These are phyloP conservation scores for Zaprionus capensis DNA, from an alignment of 1,140 invertebrate species.

Conservation along the genomic window DNA sequence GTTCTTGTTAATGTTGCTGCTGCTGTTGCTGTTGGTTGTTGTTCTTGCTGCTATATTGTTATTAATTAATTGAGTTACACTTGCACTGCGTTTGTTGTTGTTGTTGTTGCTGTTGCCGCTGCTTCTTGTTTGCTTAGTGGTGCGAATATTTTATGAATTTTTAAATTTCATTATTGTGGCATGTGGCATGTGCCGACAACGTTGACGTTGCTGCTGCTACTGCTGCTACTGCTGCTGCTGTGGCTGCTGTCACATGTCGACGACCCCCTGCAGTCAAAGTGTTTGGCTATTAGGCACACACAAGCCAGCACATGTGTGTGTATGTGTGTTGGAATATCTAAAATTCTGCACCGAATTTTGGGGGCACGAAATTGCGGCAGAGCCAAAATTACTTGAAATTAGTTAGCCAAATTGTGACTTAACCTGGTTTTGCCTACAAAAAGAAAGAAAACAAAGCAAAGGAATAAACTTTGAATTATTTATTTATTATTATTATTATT, in stretches of 20 bases:
- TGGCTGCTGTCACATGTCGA: constrained; percentile 35
- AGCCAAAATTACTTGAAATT: not conserved
- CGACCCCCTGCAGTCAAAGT: constrained; percentile 37
- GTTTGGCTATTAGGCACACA: constrained; percentile 36
- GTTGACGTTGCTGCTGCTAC: constrained; percentile 39
- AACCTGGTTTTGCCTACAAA: not conserved
- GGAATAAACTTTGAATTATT: too few relatives aligned
- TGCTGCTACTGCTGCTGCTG: constrained; percentile 4
- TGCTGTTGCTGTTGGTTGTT: constrained; percentile 27
- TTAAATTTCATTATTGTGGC: constrained; percentile 80
- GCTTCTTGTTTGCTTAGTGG: constrained; percentile 67
- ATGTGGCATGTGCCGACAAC: constrained; percentile 74
- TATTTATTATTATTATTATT: too few relatives aligned
- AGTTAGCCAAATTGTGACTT: not conserved
- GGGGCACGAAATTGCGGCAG: not conserved
- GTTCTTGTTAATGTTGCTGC: constrained; percentile 73
- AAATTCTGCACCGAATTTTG: constrained; percentile 11
- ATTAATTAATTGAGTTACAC: constrained; percentile 82
- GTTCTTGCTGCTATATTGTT: constrained; percentile 67
- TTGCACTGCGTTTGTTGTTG: constrained; percentile 50
- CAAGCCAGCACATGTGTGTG: not conserved
- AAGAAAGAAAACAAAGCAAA: not conserved
- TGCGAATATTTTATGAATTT: constrained; percentile 82
- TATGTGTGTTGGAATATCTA: constrained; percentile 14
- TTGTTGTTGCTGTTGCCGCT: constrained; percentile 18